phyloP scores from a whole-genome alignment of 1,140 invertebrate genomes.

The Cotesia vestalis region DNA sequence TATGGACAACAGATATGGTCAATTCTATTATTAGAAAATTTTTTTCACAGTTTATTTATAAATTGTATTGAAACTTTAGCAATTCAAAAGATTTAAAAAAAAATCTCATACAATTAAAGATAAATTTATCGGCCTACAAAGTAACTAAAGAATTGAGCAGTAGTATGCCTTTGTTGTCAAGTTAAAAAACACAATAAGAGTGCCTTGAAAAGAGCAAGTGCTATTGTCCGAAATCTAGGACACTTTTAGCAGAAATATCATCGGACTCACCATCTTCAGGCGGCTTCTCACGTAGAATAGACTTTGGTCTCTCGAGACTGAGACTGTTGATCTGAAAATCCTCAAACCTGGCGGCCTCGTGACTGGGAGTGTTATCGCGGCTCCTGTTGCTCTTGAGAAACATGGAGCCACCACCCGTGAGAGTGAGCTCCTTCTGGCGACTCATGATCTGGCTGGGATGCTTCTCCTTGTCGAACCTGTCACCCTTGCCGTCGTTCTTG shows the following conservation, averaged over 20 bases:
- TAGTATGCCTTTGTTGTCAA: not conserved
- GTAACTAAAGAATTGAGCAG: not conserved
- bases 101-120: no score
- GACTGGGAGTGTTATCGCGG: constrained; percentile 59
- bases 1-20: no score
- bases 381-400: constrained; percentile 76
- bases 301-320: constrained; percentile 69
- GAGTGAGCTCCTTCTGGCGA: constrained; percentile 60
- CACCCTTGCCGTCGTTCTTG: constrained; percentile 43
- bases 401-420: constrained; percentile 72
- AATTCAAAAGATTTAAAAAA: no score
- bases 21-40: no score
- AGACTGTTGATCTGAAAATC: constrained; percentile 48
- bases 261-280: constrained; percentile 64
- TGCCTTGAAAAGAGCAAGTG: not conserved
- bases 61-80: no score
- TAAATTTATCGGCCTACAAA: no score
- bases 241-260: not conserved
- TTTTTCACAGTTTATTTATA: no score
- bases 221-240: not conserved
- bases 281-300: constrained; percentile 75
- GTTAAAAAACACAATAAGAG: no score
- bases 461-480: constrained; percentile 57
- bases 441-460: constrained; percentile 49
- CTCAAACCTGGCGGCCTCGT: constrained; percentile 52